These are phyloP conservation scores for Autographa gamma DNA, from an alignment of 2,888 invertebrate species.

Conservation along the genomic window DNA sequence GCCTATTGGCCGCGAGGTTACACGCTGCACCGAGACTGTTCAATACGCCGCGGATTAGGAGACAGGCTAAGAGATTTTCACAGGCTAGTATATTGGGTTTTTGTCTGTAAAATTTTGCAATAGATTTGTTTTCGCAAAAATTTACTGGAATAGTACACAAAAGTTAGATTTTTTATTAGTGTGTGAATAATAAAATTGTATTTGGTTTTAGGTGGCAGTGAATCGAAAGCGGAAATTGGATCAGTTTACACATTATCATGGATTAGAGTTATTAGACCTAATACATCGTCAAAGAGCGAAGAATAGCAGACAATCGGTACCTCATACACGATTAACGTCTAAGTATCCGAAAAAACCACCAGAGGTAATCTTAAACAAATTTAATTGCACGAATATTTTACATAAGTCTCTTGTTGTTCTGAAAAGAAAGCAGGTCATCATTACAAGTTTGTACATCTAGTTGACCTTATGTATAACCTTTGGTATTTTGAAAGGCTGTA, in stretches of 20 bases:
- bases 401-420: background rate
- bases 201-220: conserved; percentile 90
- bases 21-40: conserved; percentile 93
- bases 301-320: conserved; percentile 83
- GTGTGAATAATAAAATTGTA: background rate
- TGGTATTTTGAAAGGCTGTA: too few relatives aligned
- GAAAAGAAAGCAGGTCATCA: background rate
- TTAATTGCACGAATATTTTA: background rate
- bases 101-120: too few relatives aligned
- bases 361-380: conserved; percentile 71
- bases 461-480: too few relatives aligned
- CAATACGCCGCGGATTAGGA: conserved; percentile 92
- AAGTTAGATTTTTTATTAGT: background rate
- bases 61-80: conserved; percentile 93
- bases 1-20: conserved; percentile 92
- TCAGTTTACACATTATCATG: conserved; percentile 94
- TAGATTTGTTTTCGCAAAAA: too few relatives aligned
- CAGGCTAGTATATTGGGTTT: conserved; percentile 84
- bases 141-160: background rate
- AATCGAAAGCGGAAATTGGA: conserved; percentile 96
- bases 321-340: conserved; percentile 81
- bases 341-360: conserved; percentile 89
- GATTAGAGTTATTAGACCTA: conserved; percentile 93
- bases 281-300: conserved; percentile 88
- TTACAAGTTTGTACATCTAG: too few relatives aligned